A percentile compares a stretch with the other conserved stretches of the same genome.
Evolutionary conservation across 2,797 vertebrate genomes (phyloP).

Genomic region (Mormyrus hasselquistii): DNA sequence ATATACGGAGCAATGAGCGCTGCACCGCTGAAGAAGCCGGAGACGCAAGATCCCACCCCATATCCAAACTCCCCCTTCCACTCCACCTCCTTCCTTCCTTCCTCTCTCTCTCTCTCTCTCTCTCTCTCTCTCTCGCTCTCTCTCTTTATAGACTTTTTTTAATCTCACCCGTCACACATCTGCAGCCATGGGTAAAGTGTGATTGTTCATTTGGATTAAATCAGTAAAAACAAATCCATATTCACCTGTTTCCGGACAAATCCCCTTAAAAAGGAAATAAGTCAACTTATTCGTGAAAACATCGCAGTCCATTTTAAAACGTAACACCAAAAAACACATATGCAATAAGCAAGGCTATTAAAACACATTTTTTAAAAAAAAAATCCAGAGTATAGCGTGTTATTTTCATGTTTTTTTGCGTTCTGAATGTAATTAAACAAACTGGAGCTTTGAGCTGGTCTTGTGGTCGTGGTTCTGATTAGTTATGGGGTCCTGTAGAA

Average conservation of each 20-base stretch:
- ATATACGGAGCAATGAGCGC: background rate
- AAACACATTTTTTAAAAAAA: background rate
- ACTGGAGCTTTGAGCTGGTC: background rate
- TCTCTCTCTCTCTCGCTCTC: background rate
- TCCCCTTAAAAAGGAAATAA: background rate
- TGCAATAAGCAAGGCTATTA: background rate
- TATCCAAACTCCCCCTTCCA: background rate
- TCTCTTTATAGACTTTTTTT: background rate
- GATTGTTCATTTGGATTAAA: background rate
- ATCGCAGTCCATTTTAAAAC: background rate
- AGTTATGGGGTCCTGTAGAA: background rate
- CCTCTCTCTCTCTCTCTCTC: background rate
- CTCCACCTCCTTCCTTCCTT: background rate
- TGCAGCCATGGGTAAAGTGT: background rate
- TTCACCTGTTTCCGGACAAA: background rate
- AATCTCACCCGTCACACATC: background rate
- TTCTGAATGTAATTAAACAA: background rate
- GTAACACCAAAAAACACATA: background rate
- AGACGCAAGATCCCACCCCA: conserved; percentile 4
- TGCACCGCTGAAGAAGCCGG: background rate
- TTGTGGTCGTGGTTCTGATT: background rate
- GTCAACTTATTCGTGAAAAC: background rate
- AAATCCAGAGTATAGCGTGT: background rate
- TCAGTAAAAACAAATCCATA: background rate
- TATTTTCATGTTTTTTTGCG: background rate